Percentiles rank a stretch among this genome's conserved stretches.
These are phyloP conservation scores for Beaufortia kweichowensis DNA, from an alignment of 2,113 vertebrate species.

Conservation along the genomic window DNA sequence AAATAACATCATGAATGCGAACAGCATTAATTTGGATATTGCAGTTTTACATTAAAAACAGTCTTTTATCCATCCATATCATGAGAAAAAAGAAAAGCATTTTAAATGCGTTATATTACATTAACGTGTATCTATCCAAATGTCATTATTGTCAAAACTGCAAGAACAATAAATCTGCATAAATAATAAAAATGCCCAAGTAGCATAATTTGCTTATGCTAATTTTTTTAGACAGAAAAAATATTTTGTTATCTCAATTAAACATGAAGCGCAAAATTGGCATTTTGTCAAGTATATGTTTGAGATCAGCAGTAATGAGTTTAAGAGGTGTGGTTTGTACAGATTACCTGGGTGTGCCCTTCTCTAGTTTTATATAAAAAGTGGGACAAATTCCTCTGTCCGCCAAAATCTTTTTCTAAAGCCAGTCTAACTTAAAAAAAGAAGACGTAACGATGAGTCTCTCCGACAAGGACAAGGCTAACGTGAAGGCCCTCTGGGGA, in stretches of 20 bases:
- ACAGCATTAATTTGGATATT: too few species aligned
- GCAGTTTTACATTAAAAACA: too few species aligned
- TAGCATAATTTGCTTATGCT: background rate
- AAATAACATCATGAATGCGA: too few species aligned
- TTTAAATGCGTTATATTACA: too few species aligned
- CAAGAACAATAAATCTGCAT: too few species aligned
- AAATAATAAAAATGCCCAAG: too few species aligned
- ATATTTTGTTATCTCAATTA: slow-evolving; percentile 28
- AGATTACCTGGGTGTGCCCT: slow-evolving; percentile 21
- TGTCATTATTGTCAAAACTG: too few species aligned
- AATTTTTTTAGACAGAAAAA: background rate
- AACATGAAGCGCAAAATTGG: slow-evolving; percentile 22
- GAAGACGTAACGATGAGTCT: slow-evolving; percentile 52
- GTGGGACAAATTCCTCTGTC: background rate
- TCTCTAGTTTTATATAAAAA: slow-evolving; percentile 41
- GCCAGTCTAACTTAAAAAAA: slow-evolving; percentile 14
- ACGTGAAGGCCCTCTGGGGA: slow-evolving; percentile 34
- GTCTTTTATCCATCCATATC: too few species aligned
- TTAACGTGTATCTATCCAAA: too few species aligned
- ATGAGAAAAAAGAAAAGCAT: too few species aligned
- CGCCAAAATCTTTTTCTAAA: slow-evolving; percentile 23
- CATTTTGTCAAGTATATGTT: background rate
- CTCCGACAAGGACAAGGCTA: slow-evolving; percentile 43
- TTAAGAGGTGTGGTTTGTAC: slow-evolving; percentile 40
- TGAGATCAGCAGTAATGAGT: background rate